Percentiles rank a stretch among this genome's conserved stretches.
Evolutionary conservation across 2,797 vertebrate species (phyloP).

Genomic region (Carcharodon carcharias): DNA sequence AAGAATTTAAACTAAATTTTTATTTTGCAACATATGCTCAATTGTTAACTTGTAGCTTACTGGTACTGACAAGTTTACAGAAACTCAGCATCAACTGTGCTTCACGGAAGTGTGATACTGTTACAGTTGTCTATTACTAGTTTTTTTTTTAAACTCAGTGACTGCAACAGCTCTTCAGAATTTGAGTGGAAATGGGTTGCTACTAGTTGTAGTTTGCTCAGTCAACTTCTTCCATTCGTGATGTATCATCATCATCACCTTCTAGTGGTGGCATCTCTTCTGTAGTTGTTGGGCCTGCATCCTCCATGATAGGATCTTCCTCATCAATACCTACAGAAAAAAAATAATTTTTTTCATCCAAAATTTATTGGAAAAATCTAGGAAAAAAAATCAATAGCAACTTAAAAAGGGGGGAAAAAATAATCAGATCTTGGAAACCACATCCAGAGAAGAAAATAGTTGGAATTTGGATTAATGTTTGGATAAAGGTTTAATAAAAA

Average conservation of each 20-base stretch:
- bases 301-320: constrained; percentile 74
- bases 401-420: not conserved
- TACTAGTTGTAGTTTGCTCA: constrained; percentile 46
- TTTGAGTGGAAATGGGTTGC: not conserved
- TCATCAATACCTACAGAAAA: constrained; percentile 78
- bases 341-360: not conserved
- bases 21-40: constrained; percentile 28
- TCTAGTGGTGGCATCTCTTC: constrained; percentile 92
- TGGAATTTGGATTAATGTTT: not conserved
- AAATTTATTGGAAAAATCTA: not conserved
- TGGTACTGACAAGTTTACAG: constrained; percentile 1
- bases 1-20: not conserved
- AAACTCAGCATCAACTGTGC: not conserved
- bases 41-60: not conserved
- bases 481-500: no score
- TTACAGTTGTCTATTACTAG: constrained; percentile 17
- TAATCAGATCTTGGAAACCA: not conserved
- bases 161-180: constrained; percentile 11
- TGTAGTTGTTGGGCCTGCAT: constrained; percentile 58
- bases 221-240: constrained; percentile 94
- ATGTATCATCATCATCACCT: constrained; percentile 83
- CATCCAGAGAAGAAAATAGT: not conserved
- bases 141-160: not conserved
- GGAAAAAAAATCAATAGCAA: no score
- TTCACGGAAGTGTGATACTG: constrained; percentile 20